Base-by-base conservation (phyloP, 2,113 vertebrate genomes). In the Bolborhynchus lineola region DNA sequence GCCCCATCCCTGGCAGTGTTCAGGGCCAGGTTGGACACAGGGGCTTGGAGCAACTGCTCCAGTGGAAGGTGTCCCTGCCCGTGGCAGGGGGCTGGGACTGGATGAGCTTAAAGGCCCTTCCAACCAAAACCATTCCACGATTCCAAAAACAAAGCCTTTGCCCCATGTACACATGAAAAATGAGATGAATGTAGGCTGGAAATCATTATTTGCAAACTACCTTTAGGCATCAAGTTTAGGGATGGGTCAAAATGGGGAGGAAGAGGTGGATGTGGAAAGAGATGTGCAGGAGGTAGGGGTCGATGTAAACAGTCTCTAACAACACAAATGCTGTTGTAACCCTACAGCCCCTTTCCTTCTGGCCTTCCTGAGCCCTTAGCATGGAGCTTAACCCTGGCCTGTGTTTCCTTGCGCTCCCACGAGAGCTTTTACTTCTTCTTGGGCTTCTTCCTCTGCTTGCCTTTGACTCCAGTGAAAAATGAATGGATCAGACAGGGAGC, bases 401-500 rank as follows among this genome's bases (percentile, higher is more conserved):
- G n/a, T 7, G 21, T 24, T 11, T 42, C 37, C 37, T 84, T 2
- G 2, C 65, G 71, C 87, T 60, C 71, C 63, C 87, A 47, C 77
- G 41, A 80, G 64, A 68, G 62, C 52, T 50, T 82, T 72, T 67
- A 19, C 70, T 74, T 64, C 82, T 86, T 70, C 90, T 82, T 86
- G 80, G 35, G 42, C 39, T 95, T 88, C 80, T 70, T 90, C 46
- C 37, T 14, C 9, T 79, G 39, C 78, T 91, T n/a, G 72, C 42
- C 62, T 92, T 89, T 81, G 85, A 84, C 68, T 82, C 71, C 4
- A 25, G 35, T 50, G n/a, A 75, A 74, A 92, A 94, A 86, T 55
- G 59, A 95, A 97, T 69, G 53, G 95, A 77, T 44, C 29, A 75
- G 67, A 68, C 78, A 86, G 93, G 80, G 75, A 93, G 71, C 46